These are phyloP conservation scores for Pteropus rufus DNA, from an alignment of 2,797 vertebrate genomes.

Conservation along the genomic window DNA sequence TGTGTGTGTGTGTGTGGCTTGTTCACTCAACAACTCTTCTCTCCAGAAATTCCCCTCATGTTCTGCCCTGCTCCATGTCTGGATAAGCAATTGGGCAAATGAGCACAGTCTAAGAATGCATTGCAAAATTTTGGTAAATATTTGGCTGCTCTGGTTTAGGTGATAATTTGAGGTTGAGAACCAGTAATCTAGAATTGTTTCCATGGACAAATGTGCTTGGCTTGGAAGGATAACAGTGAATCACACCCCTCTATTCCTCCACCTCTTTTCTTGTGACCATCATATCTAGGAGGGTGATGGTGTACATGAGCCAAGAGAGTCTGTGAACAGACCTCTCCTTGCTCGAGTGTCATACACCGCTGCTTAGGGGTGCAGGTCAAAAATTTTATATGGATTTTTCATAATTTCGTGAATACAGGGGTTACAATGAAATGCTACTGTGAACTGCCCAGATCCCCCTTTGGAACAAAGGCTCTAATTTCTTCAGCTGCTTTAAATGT, in stretches of 20 bases:
- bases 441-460: background rate
- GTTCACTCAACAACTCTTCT: background rate
- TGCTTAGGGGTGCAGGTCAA: background rate
- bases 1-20: background rate
- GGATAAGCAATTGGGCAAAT: background rate
- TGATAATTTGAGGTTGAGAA: background rate
- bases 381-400: background rate
- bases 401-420: background rate
- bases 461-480: background rate
- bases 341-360: background rate
- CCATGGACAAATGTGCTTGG: background rate
- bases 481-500: background rate
- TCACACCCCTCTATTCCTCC: background rate
- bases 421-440: background rate
- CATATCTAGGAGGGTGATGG: background rate
- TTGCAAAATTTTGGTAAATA: background rate
- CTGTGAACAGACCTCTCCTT: background rate
- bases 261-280: background rate
- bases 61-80: background rate
- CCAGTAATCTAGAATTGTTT: background rate
- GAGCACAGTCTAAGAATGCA: background rate
- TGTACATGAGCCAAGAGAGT: background rate
- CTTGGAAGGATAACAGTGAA: background rate
- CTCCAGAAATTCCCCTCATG: background rate
- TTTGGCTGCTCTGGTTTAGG: background rate